Base-by-base conservation (phyloP, 1,140 invertebrate genomes). In the Halesus radiatus region DNA sequence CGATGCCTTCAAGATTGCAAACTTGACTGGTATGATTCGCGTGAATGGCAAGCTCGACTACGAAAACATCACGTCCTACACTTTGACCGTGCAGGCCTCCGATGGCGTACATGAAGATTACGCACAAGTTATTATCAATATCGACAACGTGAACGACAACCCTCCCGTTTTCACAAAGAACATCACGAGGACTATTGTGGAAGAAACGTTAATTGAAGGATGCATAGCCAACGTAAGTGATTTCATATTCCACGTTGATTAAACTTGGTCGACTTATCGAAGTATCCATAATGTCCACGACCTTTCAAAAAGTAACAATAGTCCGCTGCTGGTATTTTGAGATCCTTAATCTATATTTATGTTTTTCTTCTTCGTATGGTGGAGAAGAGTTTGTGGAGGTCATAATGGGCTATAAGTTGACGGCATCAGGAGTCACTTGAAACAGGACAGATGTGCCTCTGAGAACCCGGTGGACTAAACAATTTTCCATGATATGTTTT, bases 101-200 rank as follows among this genome's bases (percentile, higher is more conserved):
- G 96, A 97, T 85, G 95, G 95, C 3, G 88, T 93, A 16, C 95
- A 92, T 85, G 91, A 94, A 66, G 95, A 96, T 84, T 92, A 92
- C 32, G 93, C 95, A 0, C 92, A 90, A 72, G 95, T 97, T 0
- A 90, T 92, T 26, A 95, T 97, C 26, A 93, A 93, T 77, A 94
- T 97, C 60, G 92, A 92, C 79, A 95, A 97, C 85, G 92, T 96
- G 3, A 97, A 97, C 85, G 96, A 97, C 85, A 96, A 96, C 87
- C 92, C 92, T 0, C 96, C 96, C 0, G 90, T 93, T 0, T 97
- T 97, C 84, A 88, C 93, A 60, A 87, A 93, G 0, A 92, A 91
- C 68, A 90, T 91, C 80, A 94, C 93, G 73, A 93, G 91, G 13
- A 94, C 92, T 3, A 94, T 95, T 68, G 87, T 92, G 64, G 95